Base-by-base conservation (phyloP, 2,113 vertebrate genomes). In the Sminthopsis crassicaudata region DNA sequence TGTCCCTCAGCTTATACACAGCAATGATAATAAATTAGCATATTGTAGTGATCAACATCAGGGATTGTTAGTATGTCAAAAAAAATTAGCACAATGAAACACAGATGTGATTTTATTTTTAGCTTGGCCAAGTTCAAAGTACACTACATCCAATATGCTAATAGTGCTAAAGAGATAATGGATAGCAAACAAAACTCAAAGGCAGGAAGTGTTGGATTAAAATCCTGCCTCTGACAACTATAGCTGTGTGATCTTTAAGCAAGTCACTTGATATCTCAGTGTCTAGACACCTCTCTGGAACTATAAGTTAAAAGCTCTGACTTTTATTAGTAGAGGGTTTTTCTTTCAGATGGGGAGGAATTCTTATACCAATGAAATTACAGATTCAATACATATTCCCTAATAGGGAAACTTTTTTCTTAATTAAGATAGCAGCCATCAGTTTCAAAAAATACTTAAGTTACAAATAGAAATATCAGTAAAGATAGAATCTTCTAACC, bases 401-500 rank as follows among this genome's bases (percentile, higher is more conserved):
- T 84, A 84, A 84, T 84, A 22, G 7, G 5, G n/a, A 84, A 7
- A n/a, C 67, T 42, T 23, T 48, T 42, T 57, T 22, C 25, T 46
- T 25, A 67, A 76, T 91, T 25, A 97, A 96, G 92, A 91, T 22
- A 91, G 25, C 8, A 90, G 9, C 46, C 26, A 30, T 57, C 36
- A 94, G 30, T 46, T 92, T 93, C 93, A 92, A 60, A 89, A 92
- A 95, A 53, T 24, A 91, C 42, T 96, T 96, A 92, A 7, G 53
- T 26, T 67, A 42, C 88, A 30, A 91, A 92, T 26, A 91, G 76
- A 95, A 89, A 54, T 52, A 14, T 91, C 46, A n/a, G 67, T 42
- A 84, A 84, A 84, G n/a, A 10, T 42, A 42, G 67, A 84, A 42
- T 67, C 90, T 91, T 53, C 90, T 94, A 94, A 48, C 27, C 92